Evolutionary conservation across 1,140 invertebrate species (phyloP), one percentile per base, ranked within the genome.

Genomic region (Linepithema humile): DNA sequence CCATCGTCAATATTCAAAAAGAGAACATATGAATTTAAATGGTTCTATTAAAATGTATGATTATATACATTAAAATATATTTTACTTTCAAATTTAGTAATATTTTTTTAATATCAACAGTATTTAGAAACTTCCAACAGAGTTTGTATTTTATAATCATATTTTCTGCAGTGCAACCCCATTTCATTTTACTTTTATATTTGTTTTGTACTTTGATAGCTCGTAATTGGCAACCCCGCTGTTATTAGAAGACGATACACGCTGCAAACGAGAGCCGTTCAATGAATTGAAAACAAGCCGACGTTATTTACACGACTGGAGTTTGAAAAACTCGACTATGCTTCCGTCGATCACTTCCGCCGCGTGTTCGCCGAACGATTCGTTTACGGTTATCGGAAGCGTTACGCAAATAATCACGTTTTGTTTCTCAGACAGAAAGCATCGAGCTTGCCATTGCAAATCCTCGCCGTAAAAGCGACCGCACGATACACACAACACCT

Each of bases 221-320:
- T 26, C 48, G 75, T 80, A 80, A 80, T 80, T 80, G 75, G 35
- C 26, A 50, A 55, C 23, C n/a, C 62, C 29, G 26, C 26, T 80
- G 48, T 80, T 80, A 43, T 80, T 70, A 80, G 48, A 78, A 80
- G 48, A 67, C 50, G 50, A 69, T 55, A 69, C 64, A 67, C 17
- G 35, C 45, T 53, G 64, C 26, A 29, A 7, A 6, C 40, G 43
- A 77, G 59, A 77, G 35, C 35, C 45, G 48, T 9, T 32, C 35
- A 48, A 57, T 55, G 64, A 80, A 80, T 80, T 40, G 64, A 80
- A 67, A 80, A 80, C 75, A 70, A 80, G 64, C 50, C 64, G 64
- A 55, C 35, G 62, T 80, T 80, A 80, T 80, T 80, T 80, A 80
- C 64, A 55, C 64, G 38, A 70, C 2, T 38, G 75, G 17, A 43